Percentiles rank a stretch among this genome's conserved stretches.
phyloP scores from a whole-genome alignment of 2,888 invertebrate genomes.

The Ditylenchus weischeri region DNA sequence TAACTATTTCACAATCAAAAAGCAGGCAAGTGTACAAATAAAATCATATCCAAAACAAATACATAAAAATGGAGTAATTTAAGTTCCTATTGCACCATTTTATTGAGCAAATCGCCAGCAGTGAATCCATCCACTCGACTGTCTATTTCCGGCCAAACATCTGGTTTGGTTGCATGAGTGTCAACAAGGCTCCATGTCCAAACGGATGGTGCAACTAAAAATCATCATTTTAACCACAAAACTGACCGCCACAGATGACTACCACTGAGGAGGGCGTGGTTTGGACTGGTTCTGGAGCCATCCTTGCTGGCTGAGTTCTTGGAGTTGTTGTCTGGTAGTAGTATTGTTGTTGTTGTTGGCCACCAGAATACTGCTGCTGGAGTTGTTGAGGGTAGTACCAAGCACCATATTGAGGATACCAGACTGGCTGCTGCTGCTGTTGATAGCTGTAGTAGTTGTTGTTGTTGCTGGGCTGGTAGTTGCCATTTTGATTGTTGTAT shows the following conservation, averaged over 20 bases:
- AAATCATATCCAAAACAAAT: no score
- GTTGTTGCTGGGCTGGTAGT: slow-evolving; percentile 13
- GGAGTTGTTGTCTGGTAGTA: slow-evolving; percentile 10
- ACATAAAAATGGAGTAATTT: no score
- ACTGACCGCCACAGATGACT: neutral
- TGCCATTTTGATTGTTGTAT: neutral
- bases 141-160: neutral
- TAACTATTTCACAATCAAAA: no score
- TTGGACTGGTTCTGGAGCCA: slow-evolving; percentile 11
- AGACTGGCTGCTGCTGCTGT: slow-evolving; percentile 16
- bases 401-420: no score
- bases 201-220: slow-evolving; percentile 28
- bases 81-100: slow-evolving; percentile 5
- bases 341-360: slow-evolving; percentile 14
- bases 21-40: no score
- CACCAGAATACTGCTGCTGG: slow-evolving; percentile 17
- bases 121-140: neutral
- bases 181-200: slow-evolving; percentile 24
- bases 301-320: slow-evolving; percentile 15
- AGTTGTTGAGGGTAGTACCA: slow-evolving; percentile 18
- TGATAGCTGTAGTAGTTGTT: slow-evolving; percentile 11
- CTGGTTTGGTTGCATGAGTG: slow-evolving; percentile 21
- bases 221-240: no score
- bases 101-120: neutral
- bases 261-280: slow-evolving; percentile 17